Percentiles rank a stretch among this genome's conserved stretches.
These are phyloP conservation scores for Leptoclinus maculatus DNA, from an alignment of 2,797 vertebrate species.

Conservation along the genomic window DNA sequence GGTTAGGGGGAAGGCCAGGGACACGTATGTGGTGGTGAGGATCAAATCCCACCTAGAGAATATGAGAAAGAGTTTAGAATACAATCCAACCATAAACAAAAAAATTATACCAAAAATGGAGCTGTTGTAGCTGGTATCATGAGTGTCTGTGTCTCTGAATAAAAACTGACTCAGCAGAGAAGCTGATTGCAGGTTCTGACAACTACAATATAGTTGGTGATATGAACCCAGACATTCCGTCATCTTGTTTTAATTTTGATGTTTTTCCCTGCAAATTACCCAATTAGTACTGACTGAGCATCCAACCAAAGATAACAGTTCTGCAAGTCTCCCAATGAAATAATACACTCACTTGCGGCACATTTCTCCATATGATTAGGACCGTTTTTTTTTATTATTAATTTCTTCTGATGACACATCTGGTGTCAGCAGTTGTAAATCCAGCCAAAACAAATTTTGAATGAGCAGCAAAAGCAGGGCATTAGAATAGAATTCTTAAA, in stretches of 20 bases:
- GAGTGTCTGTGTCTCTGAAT: neutral
- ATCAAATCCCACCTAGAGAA: constrained; percentile 91
- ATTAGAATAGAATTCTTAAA: neutral
- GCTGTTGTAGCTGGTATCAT: neutral
- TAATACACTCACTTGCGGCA: neutral
- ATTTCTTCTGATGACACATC: neutral
- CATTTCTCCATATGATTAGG: neutral
- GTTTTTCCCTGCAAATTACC: neutral
- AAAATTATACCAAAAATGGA: neutral
- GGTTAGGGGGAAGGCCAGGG: constrained; percentile 90
- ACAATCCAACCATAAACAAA: neutral
- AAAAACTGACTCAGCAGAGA: neutral
- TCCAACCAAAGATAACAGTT: neutral
- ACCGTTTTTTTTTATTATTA: neutral
- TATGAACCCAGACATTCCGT: neutral
- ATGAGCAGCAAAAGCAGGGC: neutral
- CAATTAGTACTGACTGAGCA: neutral
- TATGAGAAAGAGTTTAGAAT: constrained; percentile 8
- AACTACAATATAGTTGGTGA: neutral
- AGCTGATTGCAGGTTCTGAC: neutral
- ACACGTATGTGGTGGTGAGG: constrained; percentile 94
- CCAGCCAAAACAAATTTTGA: neutral
- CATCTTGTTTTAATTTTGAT: neutral
- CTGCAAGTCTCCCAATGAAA: neutral
- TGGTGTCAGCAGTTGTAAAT: neutral